Conservation (phyloP, 2,113 vertebrate species). For the Rana temporaria region DNA sequence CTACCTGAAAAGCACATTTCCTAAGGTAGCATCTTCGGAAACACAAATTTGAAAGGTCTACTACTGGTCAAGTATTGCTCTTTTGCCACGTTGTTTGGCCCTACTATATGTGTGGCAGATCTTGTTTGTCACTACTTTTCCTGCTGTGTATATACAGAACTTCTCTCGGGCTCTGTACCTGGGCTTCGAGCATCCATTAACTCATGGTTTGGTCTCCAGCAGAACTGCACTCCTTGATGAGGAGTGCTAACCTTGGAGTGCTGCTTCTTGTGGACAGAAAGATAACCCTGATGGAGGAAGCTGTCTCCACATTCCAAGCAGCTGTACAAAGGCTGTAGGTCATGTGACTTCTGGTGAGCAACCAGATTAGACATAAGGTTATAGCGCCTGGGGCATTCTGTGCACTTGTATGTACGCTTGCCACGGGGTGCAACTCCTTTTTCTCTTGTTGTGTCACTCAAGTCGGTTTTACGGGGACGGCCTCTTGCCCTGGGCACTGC, state of each 20-base stretch:
- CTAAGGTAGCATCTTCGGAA: neutral
- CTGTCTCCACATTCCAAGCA: slow-evolving; percentile 48
- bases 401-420: slow-evolving; percentile 50
- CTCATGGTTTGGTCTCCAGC: slow-evolving; percentile 50
- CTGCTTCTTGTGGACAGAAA: slow-evolving; percentile 47
- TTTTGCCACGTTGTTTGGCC: neutral
- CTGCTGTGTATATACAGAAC: slow-evolving; percentile 38
- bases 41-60: neutral
- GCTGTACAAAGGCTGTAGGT: slow-evolving; percentile 39
- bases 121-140: slow-evolving; percentile 25
- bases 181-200: slow-evolving; percentile 43
- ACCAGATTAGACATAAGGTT: slow-evolving; percentile 54
- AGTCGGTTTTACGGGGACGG: slow-evolving; percentile 38
- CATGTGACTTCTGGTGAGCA: slow-evolving; percentile 50
- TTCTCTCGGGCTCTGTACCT: slow-evolving; percentile 18
- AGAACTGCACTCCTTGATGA: slow-evolving; percentile 13
- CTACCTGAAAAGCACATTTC: slow-evolving; percentile 12
- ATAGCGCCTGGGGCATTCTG: slow-evolving; percentile 50
- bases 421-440: slow-evolving; percentile 29
- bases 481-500: slow-evolving; percentile 30
- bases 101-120: neutral
- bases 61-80: neutral
- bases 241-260: slow-evolving; percentile 34
- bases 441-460: neutral
- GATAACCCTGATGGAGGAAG: slow-evolving; percentile 51